Percentiles rank a stretch among this genome's conserved stretches.
These are phyloP conservation scores for Thryonomys swinderianus DNA, from an alignment of 2,113 vertebrate genomes.

Conservation along the genomic window DNA sequence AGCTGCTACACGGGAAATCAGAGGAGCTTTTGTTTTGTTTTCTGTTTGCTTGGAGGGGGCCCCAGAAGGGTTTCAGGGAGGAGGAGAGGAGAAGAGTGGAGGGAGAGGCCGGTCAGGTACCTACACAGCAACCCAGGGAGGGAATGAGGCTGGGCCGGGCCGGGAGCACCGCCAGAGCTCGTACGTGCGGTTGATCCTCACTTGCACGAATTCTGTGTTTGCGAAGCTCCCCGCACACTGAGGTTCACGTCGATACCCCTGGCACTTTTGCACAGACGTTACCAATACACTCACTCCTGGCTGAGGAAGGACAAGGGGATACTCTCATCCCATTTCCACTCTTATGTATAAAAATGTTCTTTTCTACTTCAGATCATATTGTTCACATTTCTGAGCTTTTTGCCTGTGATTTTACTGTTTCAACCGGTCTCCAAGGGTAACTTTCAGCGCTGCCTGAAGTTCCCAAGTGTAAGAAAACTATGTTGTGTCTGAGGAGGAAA, in stretches of 20 bases:
- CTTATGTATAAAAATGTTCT: background rate
- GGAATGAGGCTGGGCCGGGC: background rate
- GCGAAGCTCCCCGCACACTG: background rate
- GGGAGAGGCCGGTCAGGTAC: background rate
- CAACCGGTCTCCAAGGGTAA: background rate
- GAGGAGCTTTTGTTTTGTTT: background rate
- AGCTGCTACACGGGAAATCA: no score
- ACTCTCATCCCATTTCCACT: background rate
- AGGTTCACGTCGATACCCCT: no score
- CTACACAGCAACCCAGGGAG: background rate
- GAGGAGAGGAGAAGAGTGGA: background rate
- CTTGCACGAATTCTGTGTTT: background rate
- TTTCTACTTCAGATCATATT: background rate
- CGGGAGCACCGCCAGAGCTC: background rate
- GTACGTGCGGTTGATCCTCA: fast-evolving
- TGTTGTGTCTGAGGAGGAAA: background rate
- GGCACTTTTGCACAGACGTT: background rate
- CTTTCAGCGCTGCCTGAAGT: background rate
- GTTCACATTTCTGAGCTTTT: background rate
- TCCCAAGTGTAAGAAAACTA: background rate
- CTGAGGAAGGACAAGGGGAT: fast-evolving
- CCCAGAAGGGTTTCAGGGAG: background rate
- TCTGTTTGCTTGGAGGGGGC: background rate
- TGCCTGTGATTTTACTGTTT: background rate
- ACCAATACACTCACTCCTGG: fast-evolving